phyloP scores from a whole-genome alignment of 2,113 vertebrate genomes.

The Gasterosteus nipponicus region DNA sequence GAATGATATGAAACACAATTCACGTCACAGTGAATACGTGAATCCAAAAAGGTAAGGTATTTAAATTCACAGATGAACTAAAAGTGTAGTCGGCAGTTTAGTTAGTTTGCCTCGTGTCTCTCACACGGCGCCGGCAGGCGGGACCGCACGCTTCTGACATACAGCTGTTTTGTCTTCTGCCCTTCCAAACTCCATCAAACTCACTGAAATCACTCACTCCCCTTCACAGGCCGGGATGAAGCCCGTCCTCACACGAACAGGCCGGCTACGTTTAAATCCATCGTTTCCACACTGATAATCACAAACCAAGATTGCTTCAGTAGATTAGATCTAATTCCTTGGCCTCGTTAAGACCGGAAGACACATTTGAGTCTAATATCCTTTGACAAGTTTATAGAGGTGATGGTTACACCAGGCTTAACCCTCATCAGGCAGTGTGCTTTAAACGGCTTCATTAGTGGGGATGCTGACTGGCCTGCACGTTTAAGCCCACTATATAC shows the following conservation, averaged over 20 bases:
- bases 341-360: slow-evolving; percentile 29
- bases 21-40: not conserved
- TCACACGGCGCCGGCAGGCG: not conserved
- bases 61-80: not conserved
- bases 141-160: slow-evolving; percentile 47
- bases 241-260: slow-evolving; percentile 25
- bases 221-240: slow-evolving; percentile 17
- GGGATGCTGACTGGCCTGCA: slow-evolving; percentile 14
- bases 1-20: not conserved
- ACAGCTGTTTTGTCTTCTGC: slow-evolving; percentile 51
- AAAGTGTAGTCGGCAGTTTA: not conserved
- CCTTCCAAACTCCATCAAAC: slow-evolving; percentile 29
- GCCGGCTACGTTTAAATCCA: slow-evolving; percentile 50
- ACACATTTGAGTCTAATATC: slow-evolving; percentile 42
- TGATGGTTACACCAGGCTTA: slow-evolving; percentile 24
- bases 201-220: slow-evolving; percentile 32
- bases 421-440: slow-evolving; percentile 24
- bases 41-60: not conserved
- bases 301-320: slow-evolving; percentile 43
- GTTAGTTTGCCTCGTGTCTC: not conserved
- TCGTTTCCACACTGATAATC: slow-evolving; percentile 61
- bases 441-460: slow-evolving; percentile 44
- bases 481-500: not conserved
- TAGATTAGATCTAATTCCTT: slow-evolving; percentile 45
- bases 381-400: slow-evolving; percentile 49